Base-by-base conservation (phyloP, 2,888 invertebrate genomes). In the Apoderus coryli region DNA sequence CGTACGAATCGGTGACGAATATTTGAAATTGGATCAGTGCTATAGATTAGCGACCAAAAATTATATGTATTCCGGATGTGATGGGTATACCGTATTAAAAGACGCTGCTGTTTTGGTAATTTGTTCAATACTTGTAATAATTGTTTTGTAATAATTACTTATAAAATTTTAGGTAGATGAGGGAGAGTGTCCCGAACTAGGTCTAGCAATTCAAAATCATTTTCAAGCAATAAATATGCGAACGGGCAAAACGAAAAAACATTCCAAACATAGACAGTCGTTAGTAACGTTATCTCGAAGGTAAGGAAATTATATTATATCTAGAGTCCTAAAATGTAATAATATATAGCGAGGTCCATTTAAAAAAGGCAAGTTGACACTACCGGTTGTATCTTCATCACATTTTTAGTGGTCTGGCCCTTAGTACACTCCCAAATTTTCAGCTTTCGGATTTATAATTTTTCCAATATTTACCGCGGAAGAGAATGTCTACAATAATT, bases 161-260 rank as follows among this genome's bases (percentile, higher is more conserved):
- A n/a, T n/a, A n/a, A n/a, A n/a, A n/a, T 32, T 37, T 25, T 27
- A 85, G 82, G 68, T 85, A 43, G 72, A 76, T 44, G 81, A 85
- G 31, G 89, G 89, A 52, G 76, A 81, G 57, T 84, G 85, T 44
- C 84, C 86, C 0, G 79, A 85, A 50, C 58, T 89, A 37, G 78
- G 81, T 5, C 70, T 84, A 45, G 79, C 84, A 1, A 66, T 90
- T 12, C 84, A 86, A 60, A 89, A 89, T 58, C 88, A 89, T 54
- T 89, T 90, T 59, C 72, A 80, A 33, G 81, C 89, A 2, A 85
- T 89, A 44, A 72, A 79, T 56, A 75, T 85, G 46, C 65, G 80
- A 22, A 67, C 71, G 31, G 84, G 82, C 27, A 72, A 73, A 54
- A 66, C 72, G 1, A 61, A 70, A 12, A 62, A 70, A 19, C 76